Evolutionary conservation across 2,113 vertebrate species (phyloP), one percentile per base, ranked within the genome.

Genomic region (Oenanthe oenanthe): DNA sequence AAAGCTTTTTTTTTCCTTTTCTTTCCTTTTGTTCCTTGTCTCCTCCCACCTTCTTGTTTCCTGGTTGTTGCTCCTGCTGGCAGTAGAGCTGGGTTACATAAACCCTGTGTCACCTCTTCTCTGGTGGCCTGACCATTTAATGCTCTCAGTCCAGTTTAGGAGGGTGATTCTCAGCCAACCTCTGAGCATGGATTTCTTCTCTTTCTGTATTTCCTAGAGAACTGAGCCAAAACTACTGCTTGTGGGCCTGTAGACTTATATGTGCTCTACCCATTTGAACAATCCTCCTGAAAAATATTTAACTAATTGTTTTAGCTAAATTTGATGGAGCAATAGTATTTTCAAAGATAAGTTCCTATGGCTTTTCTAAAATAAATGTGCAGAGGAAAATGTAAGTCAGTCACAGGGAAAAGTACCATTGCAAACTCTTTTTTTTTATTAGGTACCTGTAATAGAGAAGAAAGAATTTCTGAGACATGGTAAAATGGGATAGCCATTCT

Each of bases 21-120:
- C 36, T 93, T 89, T 58, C 54, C 75, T 92, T 96, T 96, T 95
- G 80, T 96, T 97, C 78, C 65, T n/a, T n/a, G 32, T 85, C 92
- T 88, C 84, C 94, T 96, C 95, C 96, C 90, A 71, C 43, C 62
- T 92, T 74, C 73, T 9, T 61, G 21, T 71, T 84, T 96, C 63
- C 89, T 71, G 32, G 74, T 53, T 74, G 65, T 60, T 86, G 40
- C 53, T 90, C 68, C 85, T 95, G 66, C 68, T 87, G 95, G 77
- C 10, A 34, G 78, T 25, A 47, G 58, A 24, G 22, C 38, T 40
- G 53, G 34, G 26, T 66, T 96, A n/a, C 0, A 0, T n/a, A 65
- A 72, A 51, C 16, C 9, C 29, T 8, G 14, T 66, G 45, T 17
- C 32, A 57, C 54, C 26, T 45, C 50, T 13, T 60, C 63, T 47